Percentiles rank a stretch among this genome's conserved stretches.
Conservation (phyloP, 2,888 invertebrate genomes). For the Himalopsyche tibetana region DNA sequence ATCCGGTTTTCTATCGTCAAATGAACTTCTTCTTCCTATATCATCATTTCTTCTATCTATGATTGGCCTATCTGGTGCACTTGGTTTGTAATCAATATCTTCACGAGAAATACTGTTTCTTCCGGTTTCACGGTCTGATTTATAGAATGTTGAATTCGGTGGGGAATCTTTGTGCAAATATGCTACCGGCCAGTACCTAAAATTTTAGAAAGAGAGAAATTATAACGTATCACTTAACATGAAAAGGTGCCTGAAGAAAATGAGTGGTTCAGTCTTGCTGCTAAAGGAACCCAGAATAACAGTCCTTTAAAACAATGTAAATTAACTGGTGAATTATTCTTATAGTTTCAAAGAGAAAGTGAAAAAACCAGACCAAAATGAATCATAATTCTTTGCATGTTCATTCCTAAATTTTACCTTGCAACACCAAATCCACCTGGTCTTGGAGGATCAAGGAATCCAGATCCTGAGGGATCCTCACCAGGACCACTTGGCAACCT, state of each 20-base stretch:
- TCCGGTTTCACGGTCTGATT: constrained; percentile 66
- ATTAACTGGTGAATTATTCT: not conserved
- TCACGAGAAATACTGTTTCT: constrained; percentile 54
- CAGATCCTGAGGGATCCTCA: constrained; percentile 67
- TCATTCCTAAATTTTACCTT: constrained; percentile 68
- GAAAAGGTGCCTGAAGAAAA: not conserved
- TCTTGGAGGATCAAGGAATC: constrained; percentile 73
- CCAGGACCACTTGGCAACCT: constrained; percentile 64
- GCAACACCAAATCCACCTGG: constrained; percentile 74
- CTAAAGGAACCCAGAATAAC: too few relatives aligned
- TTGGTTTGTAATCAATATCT: constrained; percentile 41
- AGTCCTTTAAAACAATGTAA: not conserved
- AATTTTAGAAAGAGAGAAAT: constrained; percentile 62
- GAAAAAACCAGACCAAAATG: not conserved
- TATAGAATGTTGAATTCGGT: constrained; percentile 82
- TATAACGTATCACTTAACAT: not conserved
- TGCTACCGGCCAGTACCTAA: constrained; percentile 86
- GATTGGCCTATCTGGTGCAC: not conserved
- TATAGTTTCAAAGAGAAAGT: not conserved
- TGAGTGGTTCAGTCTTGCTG: too few relatives aligned
- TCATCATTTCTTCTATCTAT: constrained; percentile 51
- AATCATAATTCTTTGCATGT: not conserved
- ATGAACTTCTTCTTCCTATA: not conserved
- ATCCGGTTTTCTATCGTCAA: not conserved
- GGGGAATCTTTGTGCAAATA: constrained; percentile 89